Conservation (phyloP, 1,140 invertebrate species). For the Eubasilissa regina region DNA sequence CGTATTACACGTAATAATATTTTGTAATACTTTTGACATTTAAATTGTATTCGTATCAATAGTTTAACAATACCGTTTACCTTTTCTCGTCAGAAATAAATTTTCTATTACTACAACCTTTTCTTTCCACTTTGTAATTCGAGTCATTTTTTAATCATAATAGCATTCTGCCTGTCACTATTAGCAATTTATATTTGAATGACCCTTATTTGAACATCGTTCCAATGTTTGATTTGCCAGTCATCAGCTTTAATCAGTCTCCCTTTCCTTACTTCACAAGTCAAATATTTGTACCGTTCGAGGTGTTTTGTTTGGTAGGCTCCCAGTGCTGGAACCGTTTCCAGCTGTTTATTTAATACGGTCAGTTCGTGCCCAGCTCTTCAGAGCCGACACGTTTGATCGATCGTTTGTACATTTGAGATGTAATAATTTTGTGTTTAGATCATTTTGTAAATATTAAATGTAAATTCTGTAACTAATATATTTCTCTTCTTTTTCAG, state of each 20-base stretch:
- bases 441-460: neutral
- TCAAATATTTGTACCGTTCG: conserved; percentile 27
- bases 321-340: neutral
- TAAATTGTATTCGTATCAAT: too few relatives aligned
- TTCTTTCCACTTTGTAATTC: too few relatives aligned
- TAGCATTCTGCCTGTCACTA: conserved; percentile 13
- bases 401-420: neutral
- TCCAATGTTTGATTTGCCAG: conserved; percentile 6
- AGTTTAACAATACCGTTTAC: too few relatives aligned
- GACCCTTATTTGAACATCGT: conserved; percentile 11
- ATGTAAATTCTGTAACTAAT: neutral
- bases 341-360: conserved; percentile 8
- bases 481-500: conserved; percentile 12
- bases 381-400: conserved; percentile 1
- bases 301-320: conserved; percentile 8
- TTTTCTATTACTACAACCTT: too few relatives aligned
- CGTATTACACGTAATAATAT: too few relatives aligned
- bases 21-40: too few relatives aligned
- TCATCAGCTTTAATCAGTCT: conserved; percentile 37
- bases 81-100: too few relatives aligned
- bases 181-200: conserved; percentile 25
- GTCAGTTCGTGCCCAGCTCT: neutral
- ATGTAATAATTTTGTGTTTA: neutral
- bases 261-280: conserved; percentile 28
- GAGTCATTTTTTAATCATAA: too few relatives aligned